phyloP scores from a whole-genome alignment of 2,888 invertebrate genomes.

The Auanema freiburgensis region DNA sequence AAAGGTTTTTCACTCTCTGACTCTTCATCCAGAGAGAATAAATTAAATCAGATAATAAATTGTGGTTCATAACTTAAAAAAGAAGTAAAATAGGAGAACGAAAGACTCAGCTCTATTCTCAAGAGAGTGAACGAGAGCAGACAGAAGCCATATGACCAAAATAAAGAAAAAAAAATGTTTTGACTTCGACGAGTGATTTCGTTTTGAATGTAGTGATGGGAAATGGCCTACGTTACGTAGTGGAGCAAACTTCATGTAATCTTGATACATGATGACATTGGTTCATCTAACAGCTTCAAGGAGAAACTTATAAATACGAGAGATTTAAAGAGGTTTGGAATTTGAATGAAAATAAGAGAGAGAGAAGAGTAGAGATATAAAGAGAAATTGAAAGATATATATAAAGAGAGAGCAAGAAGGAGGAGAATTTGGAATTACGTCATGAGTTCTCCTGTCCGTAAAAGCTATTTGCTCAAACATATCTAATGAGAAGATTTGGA shows the following conservation, averaged over 20 bases:
- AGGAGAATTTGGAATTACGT: too few species aligned
- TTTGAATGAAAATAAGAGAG: not conserved
- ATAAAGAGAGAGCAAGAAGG: not conserved
- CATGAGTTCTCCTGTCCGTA: too few species aligned
- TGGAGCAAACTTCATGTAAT: constrained; percentile 1
- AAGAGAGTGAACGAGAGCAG: constrained; percentile 2
- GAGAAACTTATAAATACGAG: not conserved
- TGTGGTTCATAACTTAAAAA: constrained; percentile 8
- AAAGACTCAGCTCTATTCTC: constrained; percentile 7
- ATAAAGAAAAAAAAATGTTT: too few species aligned
- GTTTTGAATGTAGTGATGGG: too few species aligned
- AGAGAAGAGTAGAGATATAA: not conserved
- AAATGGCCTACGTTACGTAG: too few species aligned
- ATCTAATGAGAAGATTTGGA: too few species aligned
- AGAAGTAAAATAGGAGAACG: constrained; percentile 8
- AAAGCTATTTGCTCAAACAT: too few species aligned
- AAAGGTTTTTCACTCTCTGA: too few species aligned
- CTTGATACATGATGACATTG: constrained; percentile 5
- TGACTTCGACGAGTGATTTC: too few species aligned
- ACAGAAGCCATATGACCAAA: constrained; percentile 1
- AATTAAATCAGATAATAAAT: constrained; percentile 7
- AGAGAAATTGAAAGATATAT: too few species aligned
- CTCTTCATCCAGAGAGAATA: not conserved
- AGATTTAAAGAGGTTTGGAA: not conserved
- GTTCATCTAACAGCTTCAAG: not conserved